These are phyloP conservation scores for Neoitamus cyanurus DNA, from an alignment of 2,888 invertebrate species.

Conservation along the genomic window DNA sequence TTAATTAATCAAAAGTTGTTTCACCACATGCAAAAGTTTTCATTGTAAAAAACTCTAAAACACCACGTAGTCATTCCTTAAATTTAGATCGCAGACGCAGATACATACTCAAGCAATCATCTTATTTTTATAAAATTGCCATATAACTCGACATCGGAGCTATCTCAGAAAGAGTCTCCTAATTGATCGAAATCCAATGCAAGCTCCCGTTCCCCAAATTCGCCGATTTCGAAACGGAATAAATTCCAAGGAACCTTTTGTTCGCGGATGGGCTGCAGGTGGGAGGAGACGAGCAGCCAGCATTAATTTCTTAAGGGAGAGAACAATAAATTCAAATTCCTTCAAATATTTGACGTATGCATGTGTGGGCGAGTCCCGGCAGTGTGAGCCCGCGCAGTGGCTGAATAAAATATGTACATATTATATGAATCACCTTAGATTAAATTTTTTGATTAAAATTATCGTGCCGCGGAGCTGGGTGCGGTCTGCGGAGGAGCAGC, in stretches of 20 bases:
- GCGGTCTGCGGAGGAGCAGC: neutral
- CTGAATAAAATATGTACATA: constrained; percentile 37
- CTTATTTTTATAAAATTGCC: neutral
- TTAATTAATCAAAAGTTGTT: too few relatives aligned
- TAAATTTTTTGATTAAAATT: constrained; percentile 41
- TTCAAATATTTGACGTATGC: constrained; percentile 25
- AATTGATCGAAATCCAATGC: neutral
- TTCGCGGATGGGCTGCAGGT: neutral
- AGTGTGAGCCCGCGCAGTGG: neutral
- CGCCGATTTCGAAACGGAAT: neutral
- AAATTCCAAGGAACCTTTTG: neutral
- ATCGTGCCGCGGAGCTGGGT: neutral
- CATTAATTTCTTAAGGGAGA: neutral
- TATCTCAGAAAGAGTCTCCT: neutral
- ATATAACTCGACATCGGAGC: neutral
- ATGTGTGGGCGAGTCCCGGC: neutral
- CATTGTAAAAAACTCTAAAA: too few relatives aligned
- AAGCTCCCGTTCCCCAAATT: neutral
- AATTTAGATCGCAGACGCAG: too few relatives aligned
- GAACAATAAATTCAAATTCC: constrained; percentile 41
- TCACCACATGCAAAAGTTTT: too few relatives aligned
- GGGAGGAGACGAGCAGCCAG: neutral
- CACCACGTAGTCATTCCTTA: too few relatives aligned
- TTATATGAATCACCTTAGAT: constrained; percentile 36
- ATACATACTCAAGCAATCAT: neutral